These are phyloP conservation scores for Anguilla marmorata DNA, from an alignment of 2,797 vertebrate genomes.

Conservation along the genomic window DNA sequence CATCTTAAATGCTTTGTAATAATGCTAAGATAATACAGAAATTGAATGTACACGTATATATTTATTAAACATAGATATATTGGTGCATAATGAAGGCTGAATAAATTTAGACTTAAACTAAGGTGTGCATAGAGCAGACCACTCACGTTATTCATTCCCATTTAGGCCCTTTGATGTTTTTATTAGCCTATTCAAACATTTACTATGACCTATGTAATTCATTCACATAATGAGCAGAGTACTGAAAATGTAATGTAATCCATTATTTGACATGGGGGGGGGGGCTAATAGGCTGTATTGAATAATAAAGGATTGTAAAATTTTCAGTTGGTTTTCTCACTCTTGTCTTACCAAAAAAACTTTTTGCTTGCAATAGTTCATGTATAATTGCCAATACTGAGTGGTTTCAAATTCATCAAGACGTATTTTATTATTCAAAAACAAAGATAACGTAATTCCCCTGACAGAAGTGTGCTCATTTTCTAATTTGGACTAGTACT, in stretches of 20 bases:
- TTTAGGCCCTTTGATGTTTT: constrained; percentile 36
- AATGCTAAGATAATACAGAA: background rate
- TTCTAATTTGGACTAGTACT: background rate
- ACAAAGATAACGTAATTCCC: constrained; percentile 24
- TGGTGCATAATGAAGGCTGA: background rate
- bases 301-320: constrained; percentile 11
- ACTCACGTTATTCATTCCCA: background rate
- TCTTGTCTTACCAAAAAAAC: background rate
- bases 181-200: constrained; percentile 29
- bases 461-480: background rate
- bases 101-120: constrained; percentile 13
- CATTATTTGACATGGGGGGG: constrained; percentile 14
- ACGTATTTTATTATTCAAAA: constrained; percentile 44
- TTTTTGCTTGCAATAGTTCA: background rate
- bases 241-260: constrained; percentile 32
- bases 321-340: constrained; percentile 6
- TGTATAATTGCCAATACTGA: constrained; percentile 25
- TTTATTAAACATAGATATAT: constrained; percentile 28
- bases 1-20: background rate
- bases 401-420: constrained; percentile 15
- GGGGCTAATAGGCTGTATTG: constrained; percentile 23
- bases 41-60: background rate
- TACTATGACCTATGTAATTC: constrained; percentile 22
- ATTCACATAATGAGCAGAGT: constrained; percentile 28
- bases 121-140: background rate